Conservation (phyloP, 2,888 invertebrate genomes). For the Lapara coniferarum region DNA sequence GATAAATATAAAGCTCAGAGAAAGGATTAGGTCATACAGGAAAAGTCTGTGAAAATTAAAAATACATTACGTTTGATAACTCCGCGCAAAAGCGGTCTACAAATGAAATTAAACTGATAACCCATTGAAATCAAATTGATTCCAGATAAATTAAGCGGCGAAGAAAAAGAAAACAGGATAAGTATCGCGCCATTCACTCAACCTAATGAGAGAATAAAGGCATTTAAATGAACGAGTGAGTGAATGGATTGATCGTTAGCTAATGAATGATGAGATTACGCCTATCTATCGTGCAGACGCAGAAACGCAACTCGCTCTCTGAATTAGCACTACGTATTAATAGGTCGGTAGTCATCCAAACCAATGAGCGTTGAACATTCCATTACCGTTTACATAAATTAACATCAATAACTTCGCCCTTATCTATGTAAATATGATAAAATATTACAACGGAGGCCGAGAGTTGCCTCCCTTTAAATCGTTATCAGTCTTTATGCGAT, state of each 20-base stretch:
- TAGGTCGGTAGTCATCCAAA: slow-evolving; percentile 7
- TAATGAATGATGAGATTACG: slow-evolving; percentile 21
- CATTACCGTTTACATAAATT: slow-evolving; percentile 24
- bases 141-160: neutral
- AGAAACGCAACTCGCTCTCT: slow-evolving; percentile 5
- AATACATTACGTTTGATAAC: too few relatives aligned
- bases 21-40: neutral
- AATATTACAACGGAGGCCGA: slow-evolving; percentile 5
- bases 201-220: neutral
- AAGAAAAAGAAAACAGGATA: slow-evolving; percentile 10
- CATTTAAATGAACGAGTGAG: slow-evolving; percentile 8
- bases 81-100: too few relatives aligned
- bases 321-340: slow-evolving; percentile 10
- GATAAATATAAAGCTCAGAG: neutral
- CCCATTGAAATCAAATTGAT: too few relatives aligned
- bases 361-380: slow-evolving; percentile 20
- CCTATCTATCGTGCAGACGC: slow-evolving; percentile 9
- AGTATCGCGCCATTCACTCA: slow-evolving; percentile 1
- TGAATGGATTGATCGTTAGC: slow-evolving; percentile 2
- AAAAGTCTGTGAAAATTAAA: neutral
- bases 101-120: neutral
- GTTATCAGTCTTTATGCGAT: slow-evolving; percentile 11
- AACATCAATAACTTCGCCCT: slow-evolving; percentile 21
- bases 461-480: slow-evolving; percentile 11
- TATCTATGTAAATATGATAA: slow-evolving; percentile 24